Evolutionary conservation across 2,888 invertebrate species (phyloP).

Genomic region (Tupiocoris notatus): DNA sequence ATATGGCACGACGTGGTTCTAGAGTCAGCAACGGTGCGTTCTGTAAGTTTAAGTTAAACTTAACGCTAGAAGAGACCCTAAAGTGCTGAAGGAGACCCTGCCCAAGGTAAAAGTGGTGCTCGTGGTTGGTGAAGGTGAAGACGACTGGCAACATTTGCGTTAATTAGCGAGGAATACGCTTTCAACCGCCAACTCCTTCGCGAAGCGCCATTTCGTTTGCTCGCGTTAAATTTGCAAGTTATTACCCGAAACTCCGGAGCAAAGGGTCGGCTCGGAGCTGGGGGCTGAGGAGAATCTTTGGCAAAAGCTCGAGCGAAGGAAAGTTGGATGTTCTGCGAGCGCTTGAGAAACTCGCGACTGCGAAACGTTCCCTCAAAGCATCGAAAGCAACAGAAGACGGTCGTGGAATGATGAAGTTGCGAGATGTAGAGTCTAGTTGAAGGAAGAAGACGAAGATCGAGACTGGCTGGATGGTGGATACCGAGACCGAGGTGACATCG

Average conservation of each 20-base stretch:
- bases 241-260: no score
- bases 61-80: constrained; percentile 4
- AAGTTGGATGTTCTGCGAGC: constrained; percentile 1
- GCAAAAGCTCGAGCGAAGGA: constrained; percentile 13
- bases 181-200: no score
- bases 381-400: no score
- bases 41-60: no score
- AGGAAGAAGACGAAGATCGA: no score
- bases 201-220: constrained; percentile 27
- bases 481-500: no score
- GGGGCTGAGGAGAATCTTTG: constrained; percentile 14
- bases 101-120: no score
- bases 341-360: constrained; percentile 12
- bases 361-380: constrained; percentile 17
- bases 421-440: no score
- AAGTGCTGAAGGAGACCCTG: constrained; percentile 18
- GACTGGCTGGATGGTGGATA: no score
- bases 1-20: background rate
- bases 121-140: no score
- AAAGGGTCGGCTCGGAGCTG: no score
- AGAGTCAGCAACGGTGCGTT: constrained; percentile 1
- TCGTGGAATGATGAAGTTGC: no score
- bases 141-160: constrained; percentile 19
- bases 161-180: constrained; percentile 38
- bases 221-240: constrained; percentile 31